Conservation (phyloP, 2,113 vertebrate genomes). For the Erinaceus europaeus region DNA sequence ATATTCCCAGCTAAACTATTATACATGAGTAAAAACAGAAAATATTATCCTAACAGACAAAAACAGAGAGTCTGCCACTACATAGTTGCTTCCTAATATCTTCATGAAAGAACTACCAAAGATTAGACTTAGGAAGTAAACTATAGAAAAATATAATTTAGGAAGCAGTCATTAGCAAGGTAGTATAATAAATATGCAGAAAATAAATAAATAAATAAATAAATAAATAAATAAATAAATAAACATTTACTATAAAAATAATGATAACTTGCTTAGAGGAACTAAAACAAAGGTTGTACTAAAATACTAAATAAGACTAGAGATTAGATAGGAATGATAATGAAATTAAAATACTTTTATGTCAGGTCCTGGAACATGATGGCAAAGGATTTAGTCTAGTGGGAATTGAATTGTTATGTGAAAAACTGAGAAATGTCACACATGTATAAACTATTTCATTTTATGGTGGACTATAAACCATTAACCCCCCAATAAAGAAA, state of each 20-base stretch:
- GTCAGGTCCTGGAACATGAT: too few species aligned
- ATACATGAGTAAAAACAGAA: background rate
- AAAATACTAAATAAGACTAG: background rate
- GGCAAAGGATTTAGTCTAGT: too few species aligned
- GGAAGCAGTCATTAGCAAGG: too few species aligned
- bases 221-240: background rate
- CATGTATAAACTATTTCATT: too few species aligned
- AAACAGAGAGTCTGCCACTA: background rate
- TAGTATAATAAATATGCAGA: background rate
- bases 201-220: too few species aligned
- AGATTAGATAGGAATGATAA: background rate
- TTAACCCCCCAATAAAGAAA: too few species aligned
- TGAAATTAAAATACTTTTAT: background rate
- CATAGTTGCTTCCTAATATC: background rate
- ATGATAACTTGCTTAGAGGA: background rate
- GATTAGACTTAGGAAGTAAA: background rate
- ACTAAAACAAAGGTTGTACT: conserved; percentile 5
- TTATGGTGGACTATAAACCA: too few species aligned
- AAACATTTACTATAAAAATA: background rate
- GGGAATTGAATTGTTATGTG: too few species aligned
- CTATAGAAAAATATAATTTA: background rate
- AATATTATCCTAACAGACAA: background rate
- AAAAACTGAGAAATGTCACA: too few species aligned
- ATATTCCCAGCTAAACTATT: background rate
- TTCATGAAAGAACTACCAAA: background rate